Conservation (phyloP, 2,797 vertebrate species). For the Characodon lateralis region DNA sequence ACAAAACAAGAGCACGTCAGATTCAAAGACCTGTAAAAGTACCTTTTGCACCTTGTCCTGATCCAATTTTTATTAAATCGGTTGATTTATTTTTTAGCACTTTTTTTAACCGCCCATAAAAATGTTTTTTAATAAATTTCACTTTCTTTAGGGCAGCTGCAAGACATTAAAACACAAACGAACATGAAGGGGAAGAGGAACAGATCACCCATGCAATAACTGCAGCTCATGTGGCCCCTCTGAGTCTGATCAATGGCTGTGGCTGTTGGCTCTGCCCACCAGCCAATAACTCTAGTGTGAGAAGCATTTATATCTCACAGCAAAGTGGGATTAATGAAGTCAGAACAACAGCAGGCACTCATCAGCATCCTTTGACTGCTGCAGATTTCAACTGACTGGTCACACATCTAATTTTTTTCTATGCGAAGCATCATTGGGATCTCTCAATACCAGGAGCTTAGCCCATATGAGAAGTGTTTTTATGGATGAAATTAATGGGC, state of each 20-base stretch:
- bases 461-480: not conserved
- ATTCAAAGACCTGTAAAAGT: not conserved
- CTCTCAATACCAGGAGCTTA: not conserved
- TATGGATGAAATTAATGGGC: not conserved
- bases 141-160: not conserved
- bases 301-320: slow-evolving; percentile 50
- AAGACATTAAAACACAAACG: slow-evolving; percentile 24
- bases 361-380: slow-evolving; percentile 61
- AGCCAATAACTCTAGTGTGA: slow-evolving; percentile 39
- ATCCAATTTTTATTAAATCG: not conserved
- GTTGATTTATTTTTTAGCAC: not conserved
- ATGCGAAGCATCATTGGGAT: not conserved
- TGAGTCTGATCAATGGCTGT: slow-evolving; percentile 53
- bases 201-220: slow-evolving; percentile 43
- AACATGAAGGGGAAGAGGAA: slow-evolving; percentile 16
- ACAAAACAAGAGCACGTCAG: not conserved
- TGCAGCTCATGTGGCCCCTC: slow-evolving; percentile 44
- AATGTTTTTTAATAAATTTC: not conserved
- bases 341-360: slow-evolving; percentile 52
- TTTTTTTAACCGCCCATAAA: not conserved
- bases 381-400: slow-evolving; percentile 50
- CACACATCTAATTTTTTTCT: slow-evolving; percentile 39
- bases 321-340: slow-evolving; percentile 64
- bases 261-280: slow-evolving; percentile 37
- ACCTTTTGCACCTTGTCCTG: not conserved